phyloP scores from a whole-genome alignment of 2,113 vertebrate genomes.

The Falco punctatus region DNA sequence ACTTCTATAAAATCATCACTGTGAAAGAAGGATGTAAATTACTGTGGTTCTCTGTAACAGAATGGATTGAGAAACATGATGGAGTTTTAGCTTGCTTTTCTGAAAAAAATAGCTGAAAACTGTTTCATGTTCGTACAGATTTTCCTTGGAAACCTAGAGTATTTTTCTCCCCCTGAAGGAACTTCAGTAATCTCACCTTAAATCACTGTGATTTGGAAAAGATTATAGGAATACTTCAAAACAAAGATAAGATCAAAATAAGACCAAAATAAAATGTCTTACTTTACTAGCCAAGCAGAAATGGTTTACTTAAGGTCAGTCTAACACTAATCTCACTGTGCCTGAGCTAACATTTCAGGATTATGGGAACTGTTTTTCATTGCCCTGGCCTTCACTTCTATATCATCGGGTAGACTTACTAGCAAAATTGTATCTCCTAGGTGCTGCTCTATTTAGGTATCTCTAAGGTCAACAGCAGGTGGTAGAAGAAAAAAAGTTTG shows the following conservation, averaged over 20 bases:
- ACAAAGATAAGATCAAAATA: constrained; percentile 4
- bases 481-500: not conserved
- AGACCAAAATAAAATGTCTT: constrained; percentile 16
- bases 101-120: not conserved
- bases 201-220: constrained; percentile 31
- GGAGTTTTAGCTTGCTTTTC: not conserved
- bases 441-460: not conserved
- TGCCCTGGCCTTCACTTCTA: not conserved
- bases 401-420: not conserved
- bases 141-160: not conserved
- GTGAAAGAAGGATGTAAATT: not conserved
- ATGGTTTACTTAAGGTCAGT: not conserved
- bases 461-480: not conserved
- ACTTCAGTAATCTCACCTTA: not conserved
- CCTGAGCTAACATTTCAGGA: constrained; percentile 2
- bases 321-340: constrained; percentile 5
- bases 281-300: constrained; percentile 22
- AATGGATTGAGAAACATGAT: not conserved
- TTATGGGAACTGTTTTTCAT: constrained; percentile 7
- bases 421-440: not conserved
- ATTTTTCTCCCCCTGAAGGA: not conserved
- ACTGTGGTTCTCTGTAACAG: not conserved
- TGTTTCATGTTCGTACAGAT: not conserved
- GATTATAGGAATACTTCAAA: constrained; percentile 27
- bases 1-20: not conserved